A percentile compares a stretch with the other conserved stretches of the same genome.
phyloP scores from a whole-genome alignment of 2,113 vertebrate genomes.

The Gobius niger region DNA sequence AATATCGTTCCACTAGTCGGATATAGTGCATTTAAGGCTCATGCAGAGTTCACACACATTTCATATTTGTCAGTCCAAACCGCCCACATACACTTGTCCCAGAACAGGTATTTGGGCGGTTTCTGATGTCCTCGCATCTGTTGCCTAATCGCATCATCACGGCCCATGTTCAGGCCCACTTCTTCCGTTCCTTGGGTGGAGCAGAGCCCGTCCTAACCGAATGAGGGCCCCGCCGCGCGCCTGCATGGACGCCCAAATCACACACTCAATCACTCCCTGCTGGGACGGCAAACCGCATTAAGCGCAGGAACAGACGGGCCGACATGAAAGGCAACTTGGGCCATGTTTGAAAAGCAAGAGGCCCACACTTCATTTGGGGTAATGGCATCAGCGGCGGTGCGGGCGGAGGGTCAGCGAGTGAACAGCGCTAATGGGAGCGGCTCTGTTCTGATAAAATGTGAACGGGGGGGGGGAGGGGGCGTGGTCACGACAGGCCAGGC shows the following conservation, averaged over 20 bases:
- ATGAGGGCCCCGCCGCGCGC: conserved; percentile 72
- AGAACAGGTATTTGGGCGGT: conserved; percentile 61
- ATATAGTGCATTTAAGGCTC: too few relatives aligned
- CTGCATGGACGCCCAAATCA: conserved; percentile 73
- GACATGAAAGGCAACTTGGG: conserved; percentile 80
- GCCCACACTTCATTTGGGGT: conserved; percentile 79
- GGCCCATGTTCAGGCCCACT: conserved; percentile 74
- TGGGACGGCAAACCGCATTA: conserved; percentile 77
- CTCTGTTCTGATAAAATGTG: conserved; percentile 59
- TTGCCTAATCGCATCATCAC: conserved; percentile 75
- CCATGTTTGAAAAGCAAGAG: conserved; percentile 79
- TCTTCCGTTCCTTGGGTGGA: conserved; percentile 82
- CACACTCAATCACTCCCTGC: conserved; percentile 77
- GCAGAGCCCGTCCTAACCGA: conserved; percentile 75
- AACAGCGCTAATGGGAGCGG: conserved; percentile 55
- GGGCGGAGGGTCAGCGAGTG: conserved; percentile 53
- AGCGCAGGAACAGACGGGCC: conserved; percentile 70
- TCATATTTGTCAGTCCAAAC: conserved; percentile 11
- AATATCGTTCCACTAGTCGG: too few relatives aligned
- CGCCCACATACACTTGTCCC: conserved; percentile 39
- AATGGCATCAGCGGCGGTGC: conserved; percentile 68
- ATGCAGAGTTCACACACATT: not conserved
- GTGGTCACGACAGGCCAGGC: not conserved
- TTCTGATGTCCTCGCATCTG: conserved; percentile 66
- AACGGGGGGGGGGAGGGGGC: conserved; percentile 42